Base-by-base conservation (phyloP, 2,113 vertebrate genomes). In the Zosterops pallidus region DNA sequence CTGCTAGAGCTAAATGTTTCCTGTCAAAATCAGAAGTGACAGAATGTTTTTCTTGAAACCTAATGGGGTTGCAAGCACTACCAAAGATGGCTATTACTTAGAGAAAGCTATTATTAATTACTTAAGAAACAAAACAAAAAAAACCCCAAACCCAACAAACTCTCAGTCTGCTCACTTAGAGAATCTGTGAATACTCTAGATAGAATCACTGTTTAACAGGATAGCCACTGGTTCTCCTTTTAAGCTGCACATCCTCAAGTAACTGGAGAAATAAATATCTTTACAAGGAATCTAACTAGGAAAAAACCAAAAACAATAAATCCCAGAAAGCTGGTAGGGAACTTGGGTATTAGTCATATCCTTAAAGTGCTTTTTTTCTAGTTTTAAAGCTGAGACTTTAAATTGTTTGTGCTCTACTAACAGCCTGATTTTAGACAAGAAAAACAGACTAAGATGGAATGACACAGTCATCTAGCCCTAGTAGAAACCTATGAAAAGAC, bases 111-210 rank as follows among this genome's bases (percentile, higher is more conserved):
- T 89, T 87, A 88, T 68, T 72, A 70, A 35, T 63, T n/a, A 47
- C 28, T 63, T 56, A 21, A 41, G 41, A 63, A 53, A 14, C 9
- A 56, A 29, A 42, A 15, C 26, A 15, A 47, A 67, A 9, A 9
- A 4, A 44, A 57, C 9, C 7, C 15, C 9, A 55, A 52, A 33
- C 0, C 9, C 19, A 28, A 15, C 5, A 70, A 24, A 10, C 16
- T 75, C 33, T n/a, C 9, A 42, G 19, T 59, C 46, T 70, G 10
- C 31, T 89, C 42, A 53, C 21, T 75, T 47, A 20, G 7, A 65
- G 12, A 62, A 9, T 29, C 39, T 67, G 14, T 0, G 1, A 82
- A 47, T 55, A 35, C 8, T 71, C 25, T 29, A 63, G 25, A n/a
- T 26, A 33, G 8, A 91, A 42, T 33, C 23, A 62, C 14, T 60